Conservation (phyloP, 2,797 vertebrate genomes). For the Chaetophractus vellerosus region DNA sequence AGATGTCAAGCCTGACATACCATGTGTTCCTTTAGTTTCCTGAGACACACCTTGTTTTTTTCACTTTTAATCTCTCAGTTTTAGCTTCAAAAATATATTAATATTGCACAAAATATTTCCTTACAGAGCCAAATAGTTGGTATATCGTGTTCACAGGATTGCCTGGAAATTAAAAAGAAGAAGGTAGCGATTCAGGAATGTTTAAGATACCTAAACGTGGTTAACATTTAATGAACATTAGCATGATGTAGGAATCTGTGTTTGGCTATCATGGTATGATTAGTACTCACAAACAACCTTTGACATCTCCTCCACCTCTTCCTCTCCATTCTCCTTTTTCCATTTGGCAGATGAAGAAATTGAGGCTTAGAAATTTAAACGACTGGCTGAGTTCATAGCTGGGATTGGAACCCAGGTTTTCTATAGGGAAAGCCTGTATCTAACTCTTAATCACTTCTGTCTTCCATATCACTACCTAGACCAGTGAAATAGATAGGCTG, state of each 20-base stretch:
- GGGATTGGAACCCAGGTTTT: neutral
- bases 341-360: neutral
- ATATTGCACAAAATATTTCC: neutral
- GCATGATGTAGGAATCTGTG: neutral
- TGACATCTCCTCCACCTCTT: neutral
- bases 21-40: neutral
- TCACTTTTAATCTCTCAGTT: neutral
- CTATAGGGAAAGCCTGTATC: neutral
- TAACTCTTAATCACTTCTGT: neutral
- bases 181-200: neutral
- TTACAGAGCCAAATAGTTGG: neutral
- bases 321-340: neutral
- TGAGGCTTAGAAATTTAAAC: neutral
- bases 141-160: neutral
- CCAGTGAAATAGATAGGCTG: neutral
- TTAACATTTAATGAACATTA: neutral
- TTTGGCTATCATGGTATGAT: neutral
- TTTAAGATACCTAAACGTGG: neutral
- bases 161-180: neutral
- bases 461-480: neutral
- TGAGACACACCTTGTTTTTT: neutral
- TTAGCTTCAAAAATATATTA: neutral
- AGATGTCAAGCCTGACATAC: neutral
- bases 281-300: neutral
- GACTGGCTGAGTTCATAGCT: neutral